Base-by-base conservation (phyloP, 2,888 invertebrate genomes). In the Chymomyza caudatula region DNA sequence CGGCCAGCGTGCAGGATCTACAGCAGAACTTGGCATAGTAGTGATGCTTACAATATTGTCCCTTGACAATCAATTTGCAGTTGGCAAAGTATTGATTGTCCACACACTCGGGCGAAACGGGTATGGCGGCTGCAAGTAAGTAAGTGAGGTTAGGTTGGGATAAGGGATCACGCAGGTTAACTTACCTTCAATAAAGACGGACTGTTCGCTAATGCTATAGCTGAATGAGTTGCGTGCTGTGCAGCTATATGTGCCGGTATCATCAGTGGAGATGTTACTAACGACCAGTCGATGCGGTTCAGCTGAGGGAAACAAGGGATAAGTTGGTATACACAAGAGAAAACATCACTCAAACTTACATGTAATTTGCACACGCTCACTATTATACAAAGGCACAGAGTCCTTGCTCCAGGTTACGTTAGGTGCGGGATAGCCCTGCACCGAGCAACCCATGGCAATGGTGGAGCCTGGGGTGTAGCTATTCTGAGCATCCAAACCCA, bases 1-100 rank as follows among this genome's bases (percentile, higher is more conserved):
- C 97, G 0, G 96, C 96, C 88, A 95, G 92, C 68, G 96, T 96
- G 89, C 98, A 98, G 1, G 97, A 97, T 89, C 94, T 93, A 91
- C 98, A 98, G 91, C 98, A 98, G 93, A 97, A 97, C 90, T 93
- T 93, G 74, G 96, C 96, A 91, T 98, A 98, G 91, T 97, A 98
- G 75, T 93, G 92, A 91, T 98, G 97, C n/a, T 92, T 92, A 89
- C 98, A 98, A 89, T 95, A 96, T 64, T 93, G 92, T 64, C 94
- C 97, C 85, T 93, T 92, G 2, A 98, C 97, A 81, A 98, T 98
- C 63, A 98, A 92, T 51, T 93, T 92, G 90, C 98, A 98, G 88
- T 97, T 96, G 60, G 98, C 97, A 89, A 97, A 96, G 92, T 93
- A 95, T 49, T 94, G 93, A 88, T 95, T 97, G 91, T 98, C 98